Conservation (phyloP, 2,888 invertebrate genomes). For the Opisthograptis luteolata region DNA sequence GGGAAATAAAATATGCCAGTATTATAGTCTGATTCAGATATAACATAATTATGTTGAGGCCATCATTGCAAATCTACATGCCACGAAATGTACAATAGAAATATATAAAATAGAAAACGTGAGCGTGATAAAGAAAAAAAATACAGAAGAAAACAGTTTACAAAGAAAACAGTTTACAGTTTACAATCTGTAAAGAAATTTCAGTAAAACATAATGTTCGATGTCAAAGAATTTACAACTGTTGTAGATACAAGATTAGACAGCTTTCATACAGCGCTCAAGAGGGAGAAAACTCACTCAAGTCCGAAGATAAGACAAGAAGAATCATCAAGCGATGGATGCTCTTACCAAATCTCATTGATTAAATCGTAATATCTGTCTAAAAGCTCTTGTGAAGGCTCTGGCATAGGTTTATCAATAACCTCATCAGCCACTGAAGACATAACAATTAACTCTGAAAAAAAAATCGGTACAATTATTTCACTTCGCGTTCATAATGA, state of each 20-base stretch:
- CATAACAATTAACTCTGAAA: constrained; percentile 75
- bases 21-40: too few species aligned
- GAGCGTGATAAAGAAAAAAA: too few species aligned
- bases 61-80: too few species aligned
- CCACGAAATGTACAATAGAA: too few species aligned
- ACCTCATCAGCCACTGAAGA: constrained; percentile 66
- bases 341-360: constrained; percentile 70
- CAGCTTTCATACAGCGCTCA: constrained; percentile 11
- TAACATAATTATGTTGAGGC: too few species aligned
- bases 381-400: constrained; percentile 62
- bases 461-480: too few species aligned
- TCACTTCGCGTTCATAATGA: background rate
- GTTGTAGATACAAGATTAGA: constrained; percentile 3
- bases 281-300: constrained; percentile 8
- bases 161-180: too few species aligned
- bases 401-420: constrained; percentile 60
- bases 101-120: too few species aligned
- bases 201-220: too few species aligned
- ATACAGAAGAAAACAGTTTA: too few species aligned
- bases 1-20: too few species aligned
- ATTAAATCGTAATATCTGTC: constrained; percentile 71
- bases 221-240: background rate
- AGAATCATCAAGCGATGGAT: constrained; percentile 15
- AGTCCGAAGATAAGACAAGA: constrained; percentile 9
- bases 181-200: too few species aligned